Conservation (phyloP, 2,888 invertebrate genomes). For the Herminia tarsipennalis region DNA sequence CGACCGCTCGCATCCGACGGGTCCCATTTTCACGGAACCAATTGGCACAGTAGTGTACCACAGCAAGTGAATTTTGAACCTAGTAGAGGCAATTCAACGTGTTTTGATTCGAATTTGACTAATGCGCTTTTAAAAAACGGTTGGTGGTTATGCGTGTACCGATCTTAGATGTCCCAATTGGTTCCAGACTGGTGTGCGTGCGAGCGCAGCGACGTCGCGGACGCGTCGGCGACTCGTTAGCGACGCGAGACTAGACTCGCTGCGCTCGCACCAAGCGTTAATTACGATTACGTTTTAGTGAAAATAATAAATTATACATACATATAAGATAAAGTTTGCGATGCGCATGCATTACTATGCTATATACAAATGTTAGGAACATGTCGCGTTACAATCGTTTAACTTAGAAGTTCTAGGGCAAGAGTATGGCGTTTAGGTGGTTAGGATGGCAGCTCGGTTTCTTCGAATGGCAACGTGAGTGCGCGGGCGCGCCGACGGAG, state of each 20-base stretch:
- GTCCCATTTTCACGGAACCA: conserved; percentile 83
- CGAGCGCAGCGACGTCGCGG: conserved; percentile 40
- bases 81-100: conserved; percentile 76
- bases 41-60: conserved; percentile 80
- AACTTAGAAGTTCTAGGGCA: conserved; percentile 81
- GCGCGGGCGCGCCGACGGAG: conserved; percentile 33
- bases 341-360: conserved; percentile 85
- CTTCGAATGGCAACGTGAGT: conserved; percentile 70
- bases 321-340: conserved; percentile 71
- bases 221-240: conserved; percentile 17
- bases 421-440: conserved; percentile 83
- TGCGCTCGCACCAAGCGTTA: conserved; percentile 67
- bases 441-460: conserved; percentile 79
- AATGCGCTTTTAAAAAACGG: conserved; percentile 76
- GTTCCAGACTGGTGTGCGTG: conserved; percentile 73
- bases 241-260: conserved; percentile 48
- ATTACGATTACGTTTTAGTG: conserved; percentile 53
- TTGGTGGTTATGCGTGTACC: conserved; percentile 85
- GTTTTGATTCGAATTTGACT: conserved; percentile 72
- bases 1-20: conserved; percentile 78
- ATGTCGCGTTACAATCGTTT: conserved; percentile 74
- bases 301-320: conserved; percentile 72
- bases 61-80: conserved; percentile 57
- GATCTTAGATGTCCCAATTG: conserved; percentile 84
- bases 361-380: conserved; percentile 85